Percentiles rank a stretch among this genome's conserved stretches.
Evolutionary conservation across 2,888 invertebrate genomes (phyloP).

Genomic region (Macropis europaea): DNA sequence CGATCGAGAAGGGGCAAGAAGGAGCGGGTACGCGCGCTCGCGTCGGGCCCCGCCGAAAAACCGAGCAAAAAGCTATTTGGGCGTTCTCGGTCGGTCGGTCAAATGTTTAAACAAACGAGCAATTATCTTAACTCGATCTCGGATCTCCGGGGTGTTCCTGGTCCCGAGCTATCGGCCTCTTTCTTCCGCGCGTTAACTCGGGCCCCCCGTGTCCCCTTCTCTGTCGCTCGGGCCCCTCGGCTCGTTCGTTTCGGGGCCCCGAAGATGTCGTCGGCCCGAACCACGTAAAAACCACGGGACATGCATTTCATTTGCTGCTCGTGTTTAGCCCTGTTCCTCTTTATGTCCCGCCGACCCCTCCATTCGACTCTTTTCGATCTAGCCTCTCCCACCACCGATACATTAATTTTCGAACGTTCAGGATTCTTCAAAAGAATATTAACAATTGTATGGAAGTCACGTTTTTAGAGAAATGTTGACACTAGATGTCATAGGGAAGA

Average conservation of each 20-base stretch:
- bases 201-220: neutral
- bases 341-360: neutral
- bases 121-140: slow-evolving; percentile 79
- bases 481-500: too few species aligned
- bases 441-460: too few species aligned
- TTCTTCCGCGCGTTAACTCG: slow-evolving; percentile 37
- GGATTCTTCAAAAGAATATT: too few species aligned
- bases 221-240: neutral
- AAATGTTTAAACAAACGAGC: slow-evolving; percentile 79
- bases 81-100: slow-evolving; percentile 66
- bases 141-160: slow-evolving; percentile 65
- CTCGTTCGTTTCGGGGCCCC: slow-evolving; percentile 22
- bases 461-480: too few species aligned
- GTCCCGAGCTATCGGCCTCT: slow-evolving; percentile 38
- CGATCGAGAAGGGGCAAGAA: neutral
- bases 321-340: slow-evolving; percentile 49
- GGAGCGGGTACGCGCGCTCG: neutral
- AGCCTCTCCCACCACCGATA: too few species aligned
- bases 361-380: too few species aligned
- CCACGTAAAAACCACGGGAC: slow-evolving; percentile 67
- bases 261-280: slow-evolving; percentile 36
- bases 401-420: too few species aligned
- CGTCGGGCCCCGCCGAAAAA: slow-evolving; percentile 46
- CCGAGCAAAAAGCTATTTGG: slow-evolving; percentile 55
- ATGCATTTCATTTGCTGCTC: slow-evolving; percentile 75